These are phyloP conservation scores for Ectobius pallidus DNA, from an alignment of 2,888 invertebrate species.

Conservation along the genomic window DNA sequence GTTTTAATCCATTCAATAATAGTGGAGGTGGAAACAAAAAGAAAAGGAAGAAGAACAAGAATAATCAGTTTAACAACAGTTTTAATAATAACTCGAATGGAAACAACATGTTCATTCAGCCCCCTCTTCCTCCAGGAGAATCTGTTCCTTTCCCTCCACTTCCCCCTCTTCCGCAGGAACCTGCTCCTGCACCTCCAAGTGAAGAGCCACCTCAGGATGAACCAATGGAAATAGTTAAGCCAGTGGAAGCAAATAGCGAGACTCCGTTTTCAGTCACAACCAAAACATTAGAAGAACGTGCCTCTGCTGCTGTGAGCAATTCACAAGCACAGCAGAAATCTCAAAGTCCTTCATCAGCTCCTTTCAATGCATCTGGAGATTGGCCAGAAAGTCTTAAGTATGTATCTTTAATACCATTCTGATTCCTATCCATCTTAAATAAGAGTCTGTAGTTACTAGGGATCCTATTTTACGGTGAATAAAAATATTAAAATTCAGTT, in stretches of 20 bases:
- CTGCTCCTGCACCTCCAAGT: constrained; percentile 61
- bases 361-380: constrained; percentile 60
- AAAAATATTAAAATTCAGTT: too few species aligned
- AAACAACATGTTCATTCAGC: constrained; percentile 49
- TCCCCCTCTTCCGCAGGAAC: constrained; percentile 56
- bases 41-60: constrained; percentile 73
- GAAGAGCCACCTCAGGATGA: constrained; percentile 41
- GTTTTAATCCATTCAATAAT: constrained; percentile 44
- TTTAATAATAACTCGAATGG: constrained; percentile 46
- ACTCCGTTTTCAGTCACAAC: constrained; percentile 3
- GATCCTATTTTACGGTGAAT: too few species aligned
- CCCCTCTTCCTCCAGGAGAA: constrained; percentile 59
- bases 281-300: constrained; percentile 33
- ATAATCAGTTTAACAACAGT: constrained; percentile 52
- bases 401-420: too few species aligned
- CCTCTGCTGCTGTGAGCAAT: constrained; percentile 20
- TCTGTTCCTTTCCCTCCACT: constrained; percentile 56
- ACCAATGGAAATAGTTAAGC: neutral
- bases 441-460: too few species aligned
- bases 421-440: too few species aligned
- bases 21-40: constrained; percentile 68
- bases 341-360: constrained; percentile 51
- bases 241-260: neutral
- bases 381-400: constrained; percentile 79
- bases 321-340: constrained; percentile 4